A percentile compares a stretch with the other conserved stretches of the same genome.
Evolutionary conservation across 2,113 vertebrate genomes (phyloP).

Genomic region (Xenopus laevis): DNA sequence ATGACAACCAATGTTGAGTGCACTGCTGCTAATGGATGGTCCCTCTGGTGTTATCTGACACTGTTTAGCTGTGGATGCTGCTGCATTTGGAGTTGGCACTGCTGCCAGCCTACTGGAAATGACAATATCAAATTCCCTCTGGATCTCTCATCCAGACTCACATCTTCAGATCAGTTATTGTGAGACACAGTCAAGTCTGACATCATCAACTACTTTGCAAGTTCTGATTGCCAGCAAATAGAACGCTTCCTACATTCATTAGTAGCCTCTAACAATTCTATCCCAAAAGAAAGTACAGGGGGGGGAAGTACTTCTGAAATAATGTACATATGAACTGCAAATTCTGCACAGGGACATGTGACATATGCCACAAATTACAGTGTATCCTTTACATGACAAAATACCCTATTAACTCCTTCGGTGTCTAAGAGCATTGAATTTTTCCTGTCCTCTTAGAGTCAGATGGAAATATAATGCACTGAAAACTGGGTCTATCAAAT

Average conservation of each 20-base stretch:
- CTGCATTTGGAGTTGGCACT: slow-evolving; percentile 32
- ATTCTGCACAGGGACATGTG: no score
- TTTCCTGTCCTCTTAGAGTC: no score
- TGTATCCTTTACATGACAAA: no score
- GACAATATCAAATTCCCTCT: slow-evolving; percentile 20
- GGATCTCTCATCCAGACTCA: slow-evolving; percentile 10
- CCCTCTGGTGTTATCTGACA: slow-evolving; percentile 29
- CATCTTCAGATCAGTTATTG: slow-evolving; percentile 35
- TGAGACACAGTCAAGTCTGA: slow-evolving; percentile 28
- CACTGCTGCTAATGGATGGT: slow-evolving; percentile 18
- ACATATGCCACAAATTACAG: no score
- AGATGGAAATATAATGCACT: no score
- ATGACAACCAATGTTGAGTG: slow-evolving; percentile 8
- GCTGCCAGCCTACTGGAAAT: slow-evolving; percentile 29
- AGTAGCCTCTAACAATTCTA: no score
- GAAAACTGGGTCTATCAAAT: no score
- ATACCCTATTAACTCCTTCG: no score
- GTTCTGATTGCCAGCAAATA: slow-evolving; percentile 3
- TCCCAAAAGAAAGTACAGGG: no score
- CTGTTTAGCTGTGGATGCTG: slow-evolving; percentile 22
- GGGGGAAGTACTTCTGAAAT: no score
- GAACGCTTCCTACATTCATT: background rate
- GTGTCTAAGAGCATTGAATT: no score
- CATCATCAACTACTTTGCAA: slow-evolving; percentile 4
- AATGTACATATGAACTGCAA: no score